Evolutionary conservation across 2,888 invertebrate species (phyloP).

Genomic region (Tortrix viridana): DNA sequence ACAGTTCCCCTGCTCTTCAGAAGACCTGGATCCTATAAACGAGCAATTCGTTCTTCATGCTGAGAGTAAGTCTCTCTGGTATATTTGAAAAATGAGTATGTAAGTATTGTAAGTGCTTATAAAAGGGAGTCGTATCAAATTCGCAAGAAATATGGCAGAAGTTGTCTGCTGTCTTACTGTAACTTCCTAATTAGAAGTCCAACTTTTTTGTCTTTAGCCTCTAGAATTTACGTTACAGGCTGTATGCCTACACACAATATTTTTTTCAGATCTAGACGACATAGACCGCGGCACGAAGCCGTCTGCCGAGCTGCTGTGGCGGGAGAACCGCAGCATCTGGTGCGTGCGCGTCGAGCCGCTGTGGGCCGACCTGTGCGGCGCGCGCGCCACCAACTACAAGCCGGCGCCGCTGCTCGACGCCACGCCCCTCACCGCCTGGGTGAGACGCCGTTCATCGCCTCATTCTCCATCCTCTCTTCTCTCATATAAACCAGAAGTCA

Average conservation of each 20-base stretch:
- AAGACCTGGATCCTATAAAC: conserved; percentile 90
- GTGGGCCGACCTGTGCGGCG: conserved; percentile 96
- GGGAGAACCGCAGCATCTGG: conserved; percentile 94
- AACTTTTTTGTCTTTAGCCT: too few species aligned
- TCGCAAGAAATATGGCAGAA: too few species aligned
- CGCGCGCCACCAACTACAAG: conserved; percentile 89
- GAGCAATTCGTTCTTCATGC: conserved; percentile 93
- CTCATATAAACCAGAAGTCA: too few species aligned
- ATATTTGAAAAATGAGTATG: too few species aligned
- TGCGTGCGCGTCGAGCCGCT: conserved; percentile 94
- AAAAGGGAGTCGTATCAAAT: too few species aligned
- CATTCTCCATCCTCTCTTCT: too few species aligned
- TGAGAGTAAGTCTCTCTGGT: conserved; percentile 66
- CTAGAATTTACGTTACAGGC: too few species aligned
- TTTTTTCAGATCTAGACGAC: conserved; percentile 77
- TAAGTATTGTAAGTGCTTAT: too few species aligned
- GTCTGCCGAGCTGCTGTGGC: conserved; percentile 87
- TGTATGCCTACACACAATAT: too few species aligned
- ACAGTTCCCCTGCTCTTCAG: conserved; percentile 88
- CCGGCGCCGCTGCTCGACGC: conserved; percentile 93
- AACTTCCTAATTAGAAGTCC: too few species aligned
- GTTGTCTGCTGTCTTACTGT: too few species aligned
- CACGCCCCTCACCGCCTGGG: conserved; percentile 94
- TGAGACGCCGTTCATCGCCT: conserved; percentile 55
- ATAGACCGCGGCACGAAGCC: conserved; percentile 80